These are phyloP conservation scores for Hoplodrina blanda DNA, from an alignment of 2,888 invertebrate genomes.

Conservation along the genomic window DNA sequence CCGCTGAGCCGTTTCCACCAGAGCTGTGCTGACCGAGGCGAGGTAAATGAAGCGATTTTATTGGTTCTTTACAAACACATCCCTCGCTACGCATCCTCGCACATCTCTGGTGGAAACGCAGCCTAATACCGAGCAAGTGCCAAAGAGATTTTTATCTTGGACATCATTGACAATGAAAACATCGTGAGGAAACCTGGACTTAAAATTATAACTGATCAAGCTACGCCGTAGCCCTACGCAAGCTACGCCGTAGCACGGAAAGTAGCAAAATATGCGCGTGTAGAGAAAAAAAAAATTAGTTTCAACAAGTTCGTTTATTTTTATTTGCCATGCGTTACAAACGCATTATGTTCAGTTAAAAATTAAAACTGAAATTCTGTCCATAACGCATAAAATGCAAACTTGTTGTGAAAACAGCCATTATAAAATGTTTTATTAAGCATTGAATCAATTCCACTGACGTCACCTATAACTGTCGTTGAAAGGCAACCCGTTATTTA, in stretches of 20 bases:
- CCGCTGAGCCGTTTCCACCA: no score
- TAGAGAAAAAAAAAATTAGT: neutral
- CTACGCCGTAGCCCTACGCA: neutral
- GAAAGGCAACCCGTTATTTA: constrained; percentile 23
- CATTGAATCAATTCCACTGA: constrained; percentile 15
- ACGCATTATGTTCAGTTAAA: neutral
- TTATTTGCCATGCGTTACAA: neutral
- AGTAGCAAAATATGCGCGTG: neutral
- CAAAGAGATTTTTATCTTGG: no score
- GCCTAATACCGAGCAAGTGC: no score
- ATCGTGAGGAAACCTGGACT: no score
- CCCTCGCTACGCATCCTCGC: no score
- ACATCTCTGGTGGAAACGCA: no score
- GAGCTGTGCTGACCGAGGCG: no score
- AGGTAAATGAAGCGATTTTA: no score
- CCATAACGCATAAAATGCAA: neutral
- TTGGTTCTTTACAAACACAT: no score
- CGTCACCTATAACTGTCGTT: neutral
- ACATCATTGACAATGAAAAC: no score
- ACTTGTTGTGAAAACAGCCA: neutral
- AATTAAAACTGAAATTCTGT: neutral
- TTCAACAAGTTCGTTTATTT: no score
- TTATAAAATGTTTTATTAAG: neutral
- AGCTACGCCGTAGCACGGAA: constrained; percentile 29
- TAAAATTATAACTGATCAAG: neutral